These are phyloP conservation scores for Marisa cornuarietis DNA, from an alignment of 1,140 invertebrate species.

Conservation along the genomic window DNA sequence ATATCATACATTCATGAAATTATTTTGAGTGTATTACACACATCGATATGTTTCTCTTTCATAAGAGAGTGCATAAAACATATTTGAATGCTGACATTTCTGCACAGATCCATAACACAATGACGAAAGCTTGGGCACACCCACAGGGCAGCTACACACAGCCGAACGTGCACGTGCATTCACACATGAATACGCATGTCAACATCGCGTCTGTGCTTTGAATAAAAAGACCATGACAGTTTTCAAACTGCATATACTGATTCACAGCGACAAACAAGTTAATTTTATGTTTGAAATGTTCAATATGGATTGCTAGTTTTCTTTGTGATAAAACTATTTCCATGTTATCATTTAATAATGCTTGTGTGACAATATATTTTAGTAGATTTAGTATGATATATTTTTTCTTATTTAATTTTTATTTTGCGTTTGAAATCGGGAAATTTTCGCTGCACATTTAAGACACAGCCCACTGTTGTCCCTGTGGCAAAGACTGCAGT, in stretches of 20 bases:
- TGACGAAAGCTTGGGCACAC: not conserved
- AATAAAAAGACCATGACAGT: not conserved
- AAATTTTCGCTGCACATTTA: conserved; percentile 6
- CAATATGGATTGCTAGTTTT: not conserved
- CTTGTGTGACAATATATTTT: not conserved
- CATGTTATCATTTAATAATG: not conserved
- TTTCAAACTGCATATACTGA: not conserved
- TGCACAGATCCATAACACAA: not conserved
- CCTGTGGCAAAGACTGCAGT: not conserved
- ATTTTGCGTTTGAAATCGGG: not conserved
- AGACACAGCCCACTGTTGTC: not conserved
- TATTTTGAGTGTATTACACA: no score
- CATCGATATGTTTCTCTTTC: no score
- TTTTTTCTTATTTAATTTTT: not conserved
- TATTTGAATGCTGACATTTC: no score
- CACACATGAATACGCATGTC: not conserved
- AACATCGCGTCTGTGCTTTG: not conserved
- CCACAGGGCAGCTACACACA: not conserved
- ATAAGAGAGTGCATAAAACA: no score
- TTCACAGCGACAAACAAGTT: not conserved
- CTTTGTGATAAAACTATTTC: not conserved
- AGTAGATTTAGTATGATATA: not conserved
- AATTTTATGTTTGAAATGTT: not conserved
- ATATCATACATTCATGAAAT: no score
- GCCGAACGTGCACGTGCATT: not conserved